Base-by-base conservation (phyloP, 2,113 vertebrate species). In the Calidris pygmaea region DNA sequence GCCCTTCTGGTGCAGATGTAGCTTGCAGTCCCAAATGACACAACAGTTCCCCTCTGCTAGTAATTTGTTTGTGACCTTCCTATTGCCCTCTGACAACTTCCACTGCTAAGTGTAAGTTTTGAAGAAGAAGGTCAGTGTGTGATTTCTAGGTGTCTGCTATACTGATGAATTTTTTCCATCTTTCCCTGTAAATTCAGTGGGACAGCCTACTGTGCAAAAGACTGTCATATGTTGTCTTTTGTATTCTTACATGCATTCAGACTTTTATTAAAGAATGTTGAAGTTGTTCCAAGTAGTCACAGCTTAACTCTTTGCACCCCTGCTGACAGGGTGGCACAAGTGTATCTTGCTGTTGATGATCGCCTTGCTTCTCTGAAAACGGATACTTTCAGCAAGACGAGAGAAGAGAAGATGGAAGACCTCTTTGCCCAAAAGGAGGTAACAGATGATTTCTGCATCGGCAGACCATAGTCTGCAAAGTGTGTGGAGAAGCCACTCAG, bases 371-470 rank as follows among this genome's bases (percentile, higher is more conserved):
- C 99, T 89, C 97, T 99, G 68, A 99, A 99, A 98, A 99, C 98
- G 0, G 99, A 99, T 87, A 99, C 99, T 26, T 99, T 99, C 98
- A 99, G 99, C 96, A 99, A 99, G 98, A 99, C 99, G 0, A 98
- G 99, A 67, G 99, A 99, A 94, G 99, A 99, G 85, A 99, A 99
- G 97, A 99, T 99, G 99, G 99, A 99, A 97, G 99, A 99, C 92
- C 98, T 99, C 35, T 99, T 99, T 93, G 99, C 99, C 82, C 99
- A 99, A 97, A 99, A 99, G 96, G 99, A 99, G 95, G 99, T 99
- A 98, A 89, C 85, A 43, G 34, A 20, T 14, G 56, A 4, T 58
- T 89, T 86, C 43, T 86, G 18, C 32, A 37, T 67, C 4, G 3
- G n/a, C 14, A 7, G 18, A 58, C 20, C 11, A 7, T 23, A 50